phyloP scores from a whole-genome alignment of 2,113 vertebrate species.

The Dromaius novaehollandiae region DNA sequence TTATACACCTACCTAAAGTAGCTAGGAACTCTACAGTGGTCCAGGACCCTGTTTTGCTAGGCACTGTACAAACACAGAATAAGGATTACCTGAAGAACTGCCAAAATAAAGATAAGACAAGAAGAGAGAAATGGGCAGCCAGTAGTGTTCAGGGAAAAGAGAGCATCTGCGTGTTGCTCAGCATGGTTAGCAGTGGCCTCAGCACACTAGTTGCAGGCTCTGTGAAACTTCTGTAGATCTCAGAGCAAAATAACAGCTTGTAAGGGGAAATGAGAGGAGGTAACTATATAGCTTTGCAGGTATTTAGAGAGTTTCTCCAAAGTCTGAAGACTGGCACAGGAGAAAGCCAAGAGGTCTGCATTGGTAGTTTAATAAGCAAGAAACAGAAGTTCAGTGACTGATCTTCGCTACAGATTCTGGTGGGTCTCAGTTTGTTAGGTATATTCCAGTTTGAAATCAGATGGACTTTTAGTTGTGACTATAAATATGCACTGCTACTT shows the following conservation, averaged over 20 bases:
- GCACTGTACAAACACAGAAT: background rate
- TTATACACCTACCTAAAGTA: background rate
- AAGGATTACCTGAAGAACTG: background rate
- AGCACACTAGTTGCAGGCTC: background rate
- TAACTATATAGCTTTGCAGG: background rate
- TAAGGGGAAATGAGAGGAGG: background rate
- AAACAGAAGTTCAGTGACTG: background rate
- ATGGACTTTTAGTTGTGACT: background rate
- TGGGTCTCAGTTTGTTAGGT: background rate
- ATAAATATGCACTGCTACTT: background rate
- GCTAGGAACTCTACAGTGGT: background rate
- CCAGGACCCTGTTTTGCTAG: background rate
- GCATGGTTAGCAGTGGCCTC: background rate
- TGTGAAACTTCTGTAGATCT: background rate
- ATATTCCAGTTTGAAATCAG: background rate
- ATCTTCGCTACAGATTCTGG: background rate
- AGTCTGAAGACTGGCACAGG: background rate
- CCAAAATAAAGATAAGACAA: background rate
- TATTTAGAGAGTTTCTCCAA: background rate
- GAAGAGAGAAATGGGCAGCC: background rate
- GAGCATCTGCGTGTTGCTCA: rapidly evolving
- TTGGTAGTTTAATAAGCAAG: background rate
- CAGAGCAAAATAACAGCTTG: background rate
- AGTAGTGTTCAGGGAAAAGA: background rate
- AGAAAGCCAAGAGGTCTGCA: background rate